phyloP scores from a whole-genome alignment of 1,140 invertebrate genomes.

The Ips typographus region DNA sequence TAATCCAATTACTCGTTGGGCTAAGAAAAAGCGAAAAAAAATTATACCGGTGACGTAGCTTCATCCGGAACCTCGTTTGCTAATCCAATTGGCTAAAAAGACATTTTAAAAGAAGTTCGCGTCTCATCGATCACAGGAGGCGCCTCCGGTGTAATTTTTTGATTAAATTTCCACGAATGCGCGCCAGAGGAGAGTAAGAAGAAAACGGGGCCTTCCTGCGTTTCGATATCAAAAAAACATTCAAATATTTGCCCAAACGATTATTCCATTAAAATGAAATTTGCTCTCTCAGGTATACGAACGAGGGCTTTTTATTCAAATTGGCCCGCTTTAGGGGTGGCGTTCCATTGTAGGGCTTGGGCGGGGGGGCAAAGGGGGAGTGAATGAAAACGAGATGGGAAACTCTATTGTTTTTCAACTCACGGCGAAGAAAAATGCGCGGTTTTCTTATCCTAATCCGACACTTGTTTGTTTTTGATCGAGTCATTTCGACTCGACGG shows the following conservation, averaged over 20 bases:
- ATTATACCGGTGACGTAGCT: no score
- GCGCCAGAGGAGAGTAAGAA: slow-evolving; percentile 42
- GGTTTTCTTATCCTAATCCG: slow-evolving; percentile 39
- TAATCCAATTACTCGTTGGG: no score
- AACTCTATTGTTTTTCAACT: slow-evolving; percentile 47
- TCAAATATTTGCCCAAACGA: slow-evolving; percentile 54
- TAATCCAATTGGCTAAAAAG: no score
- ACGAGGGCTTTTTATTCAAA: slow-evolving; percentile 45
- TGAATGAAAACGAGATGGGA: slow-evolving; percentile 10
- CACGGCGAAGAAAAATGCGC: slow-evolving; percentile 30
- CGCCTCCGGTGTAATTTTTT: slow-evolving; percentile 50
- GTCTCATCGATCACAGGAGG: slow-evolving; percentile 39
- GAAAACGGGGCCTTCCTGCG: slow-evolving; percentile 46
- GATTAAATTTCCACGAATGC: slow-evolving; percentile 52
- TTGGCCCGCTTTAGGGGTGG: slow-evolving; percentile 31
- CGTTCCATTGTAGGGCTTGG: slow-evolving; percentile 23
- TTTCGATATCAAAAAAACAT: slow-evolving; percentile 53
- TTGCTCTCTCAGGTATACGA: slow-evolving; percentile 49
- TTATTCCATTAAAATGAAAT: slow-evolving; percentile 55
- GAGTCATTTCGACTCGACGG: slow-evolving; percentile 28
- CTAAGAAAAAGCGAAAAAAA: no score
- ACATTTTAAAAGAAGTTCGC: not conserved
- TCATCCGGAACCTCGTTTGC: no score
- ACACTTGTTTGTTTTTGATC: slow-evolving; percentile 41
- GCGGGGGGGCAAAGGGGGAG: slow-evolving; percentile 8